Conservation (phyloP, 2,888 invertebrate genomes). For the Ichneumon xanthorius region DNA sequence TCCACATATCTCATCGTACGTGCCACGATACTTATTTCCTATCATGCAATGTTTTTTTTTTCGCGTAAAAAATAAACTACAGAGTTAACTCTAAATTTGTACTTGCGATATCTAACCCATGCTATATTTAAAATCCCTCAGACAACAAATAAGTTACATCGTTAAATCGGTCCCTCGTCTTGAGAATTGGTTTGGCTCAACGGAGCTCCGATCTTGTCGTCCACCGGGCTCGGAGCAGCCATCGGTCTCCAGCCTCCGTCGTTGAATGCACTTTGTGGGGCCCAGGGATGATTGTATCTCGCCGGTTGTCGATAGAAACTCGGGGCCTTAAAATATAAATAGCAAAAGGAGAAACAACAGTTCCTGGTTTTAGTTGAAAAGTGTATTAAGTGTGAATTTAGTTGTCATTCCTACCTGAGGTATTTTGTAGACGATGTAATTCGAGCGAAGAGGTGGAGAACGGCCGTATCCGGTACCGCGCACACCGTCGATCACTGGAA, state of each 20-base stretch:
- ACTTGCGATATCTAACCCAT: background rate
- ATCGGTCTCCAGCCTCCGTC: slow-evolving; percentile 42
- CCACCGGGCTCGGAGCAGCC: slow-evolving; percentile 67
- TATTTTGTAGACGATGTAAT: slow-evolving; percentile 67
- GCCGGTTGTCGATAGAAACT: slow-evolving; percentile 64
- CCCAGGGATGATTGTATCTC: slow-evolving; percentile 64
- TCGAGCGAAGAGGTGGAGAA: slow-evolving; percentile 44
- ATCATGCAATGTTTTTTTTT: slow-evolving; percentile 27
- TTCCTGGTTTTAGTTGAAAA: slow-evolving; percentile 15
- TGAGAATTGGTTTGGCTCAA: slow-evolving; percentile 70
- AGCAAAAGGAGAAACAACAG: background rate
- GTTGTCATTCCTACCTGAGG: slow-evolving; percentile 72
- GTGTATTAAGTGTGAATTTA: background rate
- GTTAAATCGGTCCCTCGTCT: slow-evolving; percentile 9
- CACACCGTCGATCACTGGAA: slow-evolving; percentile 76
- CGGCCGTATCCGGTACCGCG: slow-evolving; percentile 66
- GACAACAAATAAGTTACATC: background rate
- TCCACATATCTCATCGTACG: slow-evolving; percentile 17
- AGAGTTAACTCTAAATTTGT: slow-evolving; percentile 8
- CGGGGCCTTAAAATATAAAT: slow-evolving; percentile 67
- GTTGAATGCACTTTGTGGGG: slow-evolving; percentile 61
- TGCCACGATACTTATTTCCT: slow-evolving; percentile 25
- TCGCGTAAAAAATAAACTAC: slow-evolving; percentile 39
- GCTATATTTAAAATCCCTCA: background rate
- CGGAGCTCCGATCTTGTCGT: slow-evolving; percentile 77